Conservation (phyloP, 2,888 invertebrate species). For the Melinaea marsaeus region DNA sequence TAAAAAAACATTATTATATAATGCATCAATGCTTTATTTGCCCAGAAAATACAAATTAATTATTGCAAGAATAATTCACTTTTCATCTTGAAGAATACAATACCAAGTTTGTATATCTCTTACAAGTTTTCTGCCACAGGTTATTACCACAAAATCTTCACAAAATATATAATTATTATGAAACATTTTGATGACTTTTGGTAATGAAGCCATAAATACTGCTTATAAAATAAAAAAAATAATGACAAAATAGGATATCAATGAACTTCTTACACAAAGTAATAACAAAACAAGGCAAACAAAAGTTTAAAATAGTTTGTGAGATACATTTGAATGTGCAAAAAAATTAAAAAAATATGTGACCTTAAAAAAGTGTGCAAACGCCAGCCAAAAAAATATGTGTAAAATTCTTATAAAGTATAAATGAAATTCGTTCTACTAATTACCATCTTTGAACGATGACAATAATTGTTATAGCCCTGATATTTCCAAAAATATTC, state of each 20-base stretch:
- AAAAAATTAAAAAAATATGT: neutral
- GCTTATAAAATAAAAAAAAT: neutral
- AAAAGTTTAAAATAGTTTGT: neutral
- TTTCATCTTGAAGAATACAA: slow-evolving; percentile 53
- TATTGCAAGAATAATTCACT: slow-evolving; percentile 69
- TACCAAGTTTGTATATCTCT: slow-evolving; percentile 41
- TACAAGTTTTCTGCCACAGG: slow-evolving; percentile 14
- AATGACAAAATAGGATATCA: neutral
- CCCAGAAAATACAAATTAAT: slow-evolving; percentile 76
- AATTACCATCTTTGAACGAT: slow-evolving; percentile 1
- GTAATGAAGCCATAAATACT: neutral
- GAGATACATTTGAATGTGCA: neutral
- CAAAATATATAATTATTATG: slow-evolving; percentile 43
- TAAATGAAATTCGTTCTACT: slow-evolving; percentile 8
- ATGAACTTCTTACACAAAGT: neutral
- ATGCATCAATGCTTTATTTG: slow-evolving; percentile 75
- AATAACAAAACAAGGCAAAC: neutral
- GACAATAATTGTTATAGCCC: neutral
- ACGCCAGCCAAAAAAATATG: slow-evolving; percentile 13
- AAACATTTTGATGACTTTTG: slow-evolving; percentile 1
- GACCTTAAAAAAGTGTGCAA: slow-evolving; percentile 8
- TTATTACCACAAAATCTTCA: slow-evolving; percentile 64
- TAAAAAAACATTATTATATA: slow-evolving; percentile 22
- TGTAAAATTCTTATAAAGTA: slow-evolving; percentile 7
- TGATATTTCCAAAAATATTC: neutral